These are phyloP conservation scores for Branchinecta lynchi DNA, from an alignment of 1,140 invertebrate genomes.

Conservation along the genomic window DNA sequence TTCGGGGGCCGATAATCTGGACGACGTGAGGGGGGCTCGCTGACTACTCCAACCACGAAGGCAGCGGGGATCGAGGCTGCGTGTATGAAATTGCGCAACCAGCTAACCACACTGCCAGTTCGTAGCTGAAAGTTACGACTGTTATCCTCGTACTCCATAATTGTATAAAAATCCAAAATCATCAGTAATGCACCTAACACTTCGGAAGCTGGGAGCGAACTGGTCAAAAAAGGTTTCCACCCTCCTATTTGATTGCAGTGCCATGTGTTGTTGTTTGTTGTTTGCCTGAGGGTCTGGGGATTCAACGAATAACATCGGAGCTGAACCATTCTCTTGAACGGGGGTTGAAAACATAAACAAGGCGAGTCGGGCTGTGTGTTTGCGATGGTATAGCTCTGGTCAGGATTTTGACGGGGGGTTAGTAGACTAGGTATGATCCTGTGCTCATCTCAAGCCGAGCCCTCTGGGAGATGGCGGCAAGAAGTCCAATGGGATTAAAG, in stretches of 20 bases:
- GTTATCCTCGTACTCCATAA: too few relatives aligned
- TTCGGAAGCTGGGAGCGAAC: not conserved
- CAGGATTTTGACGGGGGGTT: too few relatives aligned
- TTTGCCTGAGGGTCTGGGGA: not conserved
- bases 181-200: not conserved
- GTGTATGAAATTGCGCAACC: not conserved
- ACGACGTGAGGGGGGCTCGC: not conserved
- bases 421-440: too few relatives aligned
- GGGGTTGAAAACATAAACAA: too few relatives aligned
- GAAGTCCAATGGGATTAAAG: too few relatives aligned
- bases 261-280: not conserved
- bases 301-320: not conserved
- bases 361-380: too few relatives aligned
- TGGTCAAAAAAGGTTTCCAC: not conserved
- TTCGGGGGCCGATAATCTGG: not conserved
- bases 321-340: too few relatives aligned
- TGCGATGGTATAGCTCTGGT: too few relatives aligned
- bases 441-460: too few relatives aligned
- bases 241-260: not conserved
- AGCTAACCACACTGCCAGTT: conserved; percentile 6
- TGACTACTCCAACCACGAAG: not conserved
- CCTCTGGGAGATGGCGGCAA: too few relatives aligned
- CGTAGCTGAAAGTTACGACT: not conserved
- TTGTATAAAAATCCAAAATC: too few relatives aligned
- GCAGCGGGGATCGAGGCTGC: not conserved